Conservation (phyloP, 2,888 invertebrate species). For the Diogma glabrata region DNA sequence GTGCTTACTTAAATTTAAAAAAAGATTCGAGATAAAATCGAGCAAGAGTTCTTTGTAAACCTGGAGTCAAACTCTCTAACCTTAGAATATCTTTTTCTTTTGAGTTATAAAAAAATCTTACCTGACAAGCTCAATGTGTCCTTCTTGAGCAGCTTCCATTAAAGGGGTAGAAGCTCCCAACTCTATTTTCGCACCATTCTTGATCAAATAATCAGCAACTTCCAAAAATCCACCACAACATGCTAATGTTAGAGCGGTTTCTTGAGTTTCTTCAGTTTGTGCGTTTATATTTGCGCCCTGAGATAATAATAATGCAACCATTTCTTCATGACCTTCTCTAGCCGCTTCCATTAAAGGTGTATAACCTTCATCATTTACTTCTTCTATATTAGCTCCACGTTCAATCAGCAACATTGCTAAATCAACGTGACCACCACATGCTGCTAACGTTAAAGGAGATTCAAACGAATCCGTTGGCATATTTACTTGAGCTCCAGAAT, state of each 20-base stretch:
- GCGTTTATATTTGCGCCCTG: slow-evolving; percentile 96
- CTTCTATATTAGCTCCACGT: slow-evolving; percentile 96
- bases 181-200: slow-evolving; percentile 90
- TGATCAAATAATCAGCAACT: slow-evolving; percentile 88
- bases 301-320: slow-evolving; percentile 86
- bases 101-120: background rate
- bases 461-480: slow-evolving; percentile 99
- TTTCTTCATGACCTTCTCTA: slow-evolving; percentile 95
- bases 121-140: slow-evolving; percentile 74
- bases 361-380: slow-evolving; percentile 98
- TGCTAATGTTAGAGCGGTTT: slow-evolving; percentile 86
- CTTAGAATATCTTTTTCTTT: too few species aligned
- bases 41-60: too few species aligned
- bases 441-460: slow-evolving; percentile 94
- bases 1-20: too few species aligned
- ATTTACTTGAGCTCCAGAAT: slow-evolving; percentile 94
- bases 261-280: slow-evolving; percentile 97
- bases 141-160: slow-evolving; percentile 98
- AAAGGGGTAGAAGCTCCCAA: slow-evolving; percentile 92
- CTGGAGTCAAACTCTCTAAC: too few species aligned
- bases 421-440: slow-evolving; percentile 97
- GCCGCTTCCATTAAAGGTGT: slow-evolving; percentile 99
- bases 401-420: slow-evolving; percentile 91
- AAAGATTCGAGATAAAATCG: too few species aligned
- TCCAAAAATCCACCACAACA: slow-evolving; percentile 93